A percentile compares a stretch with the other conserved stretches of the same genome.
Conservation (phyloP, 2,888 invertebrate species). For the Scaptomyza tumidula region DNA sequence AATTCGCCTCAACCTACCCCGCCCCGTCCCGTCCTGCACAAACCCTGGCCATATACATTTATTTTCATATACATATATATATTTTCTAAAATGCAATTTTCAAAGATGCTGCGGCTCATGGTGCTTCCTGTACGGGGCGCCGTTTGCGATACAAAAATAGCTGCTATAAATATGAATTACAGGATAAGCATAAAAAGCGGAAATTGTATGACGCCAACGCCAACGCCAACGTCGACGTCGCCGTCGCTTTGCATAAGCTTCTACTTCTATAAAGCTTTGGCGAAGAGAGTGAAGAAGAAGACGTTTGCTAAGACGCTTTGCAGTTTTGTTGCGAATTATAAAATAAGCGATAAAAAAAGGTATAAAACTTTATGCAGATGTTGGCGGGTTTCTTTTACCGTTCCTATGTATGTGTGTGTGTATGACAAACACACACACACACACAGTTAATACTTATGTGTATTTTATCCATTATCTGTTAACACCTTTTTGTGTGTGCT, state of each 20-base stretch:
- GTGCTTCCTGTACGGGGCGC: constrained; percentile 41
- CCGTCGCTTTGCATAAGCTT: constrained; percentile 71
- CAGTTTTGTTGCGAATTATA: constrained; percentile 78
- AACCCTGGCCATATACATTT: not conserved
- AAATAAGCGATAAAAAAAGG: constrained; percentile 75
- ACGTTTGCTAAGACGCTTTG: constrained; percentile 67
- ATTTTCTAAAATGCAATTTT: constrained; percentile 60
- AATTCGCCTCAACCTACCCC: constrained; percentile 25
- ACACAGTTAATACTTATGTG: constrained; percentile 55
- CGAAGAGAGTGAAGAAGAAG: not conserved
- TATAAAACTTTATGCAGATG: constrained; percentile 76
- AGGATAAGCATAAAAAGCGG: constrained; percentile 83
- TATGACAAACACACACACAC: constrained; percentile 1
- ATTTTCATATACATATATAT: not conserved
- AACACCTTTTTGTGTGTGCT: constrained; percentile 66
- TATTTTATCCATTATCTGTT: constrained; percentile 76
- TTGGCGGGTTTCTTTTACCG: constrained; percentile 19
- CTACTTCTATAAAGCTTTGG: not conserved
- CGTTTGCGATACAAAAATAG: constrained; percentile 64
- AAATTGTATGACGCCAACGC: constrained; percentile 80
- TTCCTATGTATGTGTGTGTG: not conserved
- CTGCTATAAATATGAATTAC: constrained; percentile 83
- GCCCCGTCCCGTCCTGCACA: not conserved
- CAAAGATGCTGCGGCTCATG: constrained; percentile 61
- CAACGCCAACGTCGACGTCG: not conserved